Conservation (phyloP, 2,888 invertebrate genomes). For the Stenoptilia bipunctidactyla region DNA sequence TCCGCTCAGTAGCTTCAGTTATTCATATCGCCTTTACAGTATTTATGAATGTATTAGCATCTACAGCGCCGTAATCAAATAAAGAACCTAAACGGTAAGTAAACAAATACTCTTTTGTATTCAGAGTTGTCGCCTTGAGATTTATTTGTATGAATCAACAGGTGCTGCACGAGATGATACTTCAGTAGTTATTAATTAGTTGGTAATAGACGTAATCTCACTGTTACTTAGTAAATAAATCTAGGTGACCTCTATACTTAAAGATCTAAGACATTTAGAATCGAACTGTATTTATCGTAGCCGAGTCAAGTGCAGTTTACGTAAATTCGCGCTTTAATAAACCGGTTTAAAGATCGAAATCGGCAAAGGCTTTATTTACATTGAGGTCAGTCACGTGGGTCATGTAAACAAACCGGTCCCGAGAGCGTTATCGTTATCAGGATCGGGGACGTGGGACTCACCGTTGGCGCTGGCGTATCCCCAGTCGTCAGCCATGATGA, state of each 20-base stretch:
- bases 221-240: too few relatives aligned
- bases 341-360: background rate
- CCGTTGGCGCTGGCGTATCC: constrained; percentile 74
- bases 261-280: too few relatives aligned
- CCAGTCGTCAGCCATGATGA: constrained; percentile 64
- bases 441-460: constrained; percentile 36
- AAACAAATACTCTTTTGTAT: background rate
- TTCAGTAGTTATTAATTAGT: background rate
- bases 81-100: background rate
- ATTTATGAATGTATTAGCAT: background rate
- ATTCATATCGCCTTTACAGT: background rate
- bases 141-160: constrained; percentile 15
- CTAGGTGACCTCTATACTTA: too few relatives aligned
- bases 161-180: constrained; percentile 19
- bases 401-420: constrained; percentile 66
- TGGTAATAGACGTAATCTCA: too few relatives aligned
- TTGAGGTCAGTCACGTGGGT: constrained; percentile 45
- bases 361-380: constrained; percentile 31
- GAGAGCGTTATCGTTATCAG: background rate
- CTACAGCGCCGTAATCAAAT: background rate
- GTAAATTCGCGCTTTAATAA: too few relatives aligned
- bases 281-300: too few relatives aligned
- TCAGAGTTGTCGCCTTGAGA: background rate
- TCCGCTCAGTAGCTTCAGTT: too few relatives aligned
- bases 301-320: too few relatives aligned